phyloP scores from a whole-genome alignment of 1,140 invertebrate genomes.

The Bathynomus jamesi region DNA sequence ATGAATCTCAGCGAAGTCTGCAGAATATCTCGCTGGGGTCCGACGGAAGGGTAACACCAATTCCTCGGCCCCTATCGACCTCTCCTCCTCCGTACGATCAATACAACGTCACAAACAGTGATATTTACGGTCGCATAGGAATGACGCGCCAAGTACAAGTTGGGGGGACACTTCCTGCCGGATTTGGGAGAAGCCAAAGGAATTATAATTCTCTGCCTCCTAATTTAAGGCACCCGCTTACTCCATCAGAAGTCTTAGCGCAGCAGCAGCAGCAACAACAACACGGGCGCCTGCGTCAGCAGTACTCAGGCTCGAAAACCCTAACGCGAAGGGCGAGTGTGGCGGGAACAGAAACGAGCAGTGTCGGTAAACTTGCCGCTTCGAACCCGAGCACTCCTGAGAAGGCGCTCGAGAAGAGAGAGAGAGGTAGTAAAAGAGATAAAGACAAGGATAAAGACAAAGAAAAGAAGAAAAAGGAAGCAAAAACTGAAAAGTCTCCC shows the following conservation, averaged over 20 bases:
- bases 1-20: slow-evolving; percentile 34
- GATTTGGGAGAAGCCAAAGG: slow-evolving; percentile 30
- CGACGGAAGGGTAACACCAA: slow-evolving; percentile 14
- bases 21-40: slow-evolving; percentile 28
- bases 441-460: slow-evolving; percentile 35
- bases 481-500: slow-evolving; percentile 30
- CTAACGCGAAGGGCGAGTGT: slow-evolving; percentile 17
- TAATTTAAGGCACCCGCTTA: slow-evolving; percentile 16
- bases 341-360: slow-evolving; percentile 17
- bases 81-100: slow-evolving; percentile 26
- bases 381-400: slow-evolving; percentile 35
- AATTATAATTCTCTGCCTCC: slow-evolving; percentile 32
- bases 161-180: slow-evolving; percentile 28
- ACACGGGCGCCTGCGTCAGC: slow-evolving; percentile 15
- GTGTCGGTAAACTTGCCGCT: slow-evolving; percentile 11
- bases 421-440: slow-evolving; percentile 32
- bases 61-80: slow-evolving; percentile 28
- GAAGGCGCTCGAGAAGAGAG: slow-evolving; percentile 31
- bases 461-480: slow-evolving; percentile 34
- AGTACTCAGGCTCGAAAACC: slow-evolving; percentile 16
- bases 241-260: no score
- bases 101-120: slow-evolving; percentile 29
- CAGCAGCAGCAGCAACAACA: slow-evolving; percentile 22
- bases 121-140: slow-evolving; percentile 36
- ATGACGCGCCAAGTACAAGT: slow-evolving; percentile 36